Base-by-base conservation (phyloP, 1,140 invertebrate species). In the Mactra quadrangularis region DNA sequence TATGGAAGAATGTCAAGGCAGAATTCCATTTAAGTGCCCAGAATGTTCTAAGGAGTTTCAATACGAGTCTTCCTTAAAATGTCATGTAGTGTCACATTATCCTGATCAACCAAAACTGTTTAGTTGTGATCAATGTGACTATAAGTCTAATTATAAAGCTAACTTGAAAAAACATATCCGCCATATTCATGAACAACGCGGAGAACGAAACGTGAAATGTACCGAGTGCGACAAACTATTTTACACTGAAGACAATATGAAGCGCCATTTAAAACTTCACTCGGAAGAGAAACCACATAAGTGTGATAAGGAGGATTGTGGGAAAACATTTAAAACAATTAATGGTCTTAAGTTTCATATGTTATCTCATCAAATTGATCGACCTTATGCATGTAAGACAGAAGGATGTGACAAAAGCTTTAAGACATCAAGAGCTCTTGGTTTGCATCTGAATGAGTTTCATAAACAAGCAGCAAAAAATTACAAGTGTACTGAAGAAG, bases 321-420 rank as follows among this genome's bases (percentile, higher is more conserved):
- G 88, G 33, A 94, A 94, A 86, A 89, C 92, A 15, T 94, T 94
- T 88, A 94, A 89, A 85, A 87, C 89, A 13, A 57, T 72, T 35
- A 82, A 83, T 52, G 86, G 84, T 57, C 77, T 90, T 25, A 87
- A 86, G 71, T 82, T 84, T 33, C 89, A 90, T 57, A 47, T 84
- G 50, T 53, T 86, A 17, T 87, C 85, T n/a, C 89, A 90, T 64
- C 83, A 87, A 38, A 77, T 79, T 31, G 82, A 83, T 17, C 72
- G 85, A 25, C 86, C 86, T 19, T 89, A 82, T 77, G 19, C 78
- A 50, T 91, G 90, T 84, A 88, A 88, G 33, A 85, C 88, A 50
- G 86, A 90, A 25, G 87, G 87, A 50, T 91, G 90, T 71, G 82
- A 41, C 38, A 87, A 86, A 47, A 82, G 68, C 45, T 91, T 91